A percentile compares a stretch with the other conserved stretches of the same genome.
These are phyloP conservation scores for Siniperca obscura DNA, from an alignment of 2,797 vertebrate genomes.

Conservation along the genomic window DNA sequence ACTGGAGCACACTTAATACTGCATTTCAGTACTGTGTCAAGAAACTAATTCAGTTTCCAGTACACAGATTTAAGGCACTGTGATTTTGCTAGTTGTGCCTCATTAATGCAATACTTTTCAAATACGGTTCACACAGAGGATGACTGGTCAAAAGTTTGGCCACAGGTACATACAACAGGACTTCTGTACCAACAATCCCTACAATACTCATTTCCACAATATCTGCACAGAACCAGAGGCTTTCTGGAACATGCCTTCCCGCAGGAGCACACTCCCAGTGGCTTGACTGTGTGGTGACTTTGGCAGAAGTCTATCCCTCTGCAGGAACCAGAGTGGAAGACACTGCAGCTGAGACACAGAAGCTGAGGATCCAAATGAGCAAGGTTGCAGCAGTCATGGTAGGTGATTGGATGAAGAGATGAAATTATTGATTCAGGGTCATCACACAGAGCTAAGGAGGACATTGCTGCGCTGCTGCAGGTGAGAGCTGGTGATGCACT, in stretches of 20 bases:
- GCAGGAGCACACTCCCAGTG: constrained; percentile 53
- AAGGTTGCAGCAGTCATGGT: constrained; percentile 68
- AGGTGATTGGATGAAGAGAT: constrained; percentile 42
- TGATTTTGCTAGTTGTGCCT: constrained; percentile 38
- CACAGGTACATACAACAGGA: constrained; percentile 75
- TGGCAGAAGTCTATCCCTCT: constrained; percentile 31
- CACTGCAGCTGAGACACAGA: constrained; percentile 70
- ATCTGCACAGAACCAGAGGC: constrained; percentile 73
- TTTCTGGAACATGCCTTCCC: constrained; percentile 40
- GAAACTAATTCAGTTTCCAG: not conserved
- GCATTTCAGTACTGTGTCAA: not conserved
- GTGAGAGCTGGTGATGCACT: not conserved
- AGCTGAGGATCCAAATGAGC: constrained; percentile 48
- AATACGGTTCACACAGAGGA: constrained; percentile 70
- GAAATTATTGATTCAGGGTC: not conserved
- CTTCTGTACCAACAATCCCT: constrained; percentile 75
- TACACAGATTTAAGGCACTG: constrained; percentile 66
- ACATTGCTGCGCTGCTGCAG: not conserved
- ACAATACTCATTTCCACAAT: constrained; percentile 77
- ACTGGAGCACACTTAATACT: not conserved
- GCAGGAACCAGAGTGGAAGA: constrained; percentile 74
- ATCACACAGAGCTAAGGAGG: constrained; percentile 25
- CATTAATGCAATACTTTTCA: constrained; percentile 14
- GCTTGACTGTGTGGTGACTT: not conserved
- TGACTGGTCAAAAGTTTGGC: constrained; percentile 66